Evolutionary conservation across 2,888 invertebrate species (phyloP).

Genomic region (Drosophila recens): DNA sequence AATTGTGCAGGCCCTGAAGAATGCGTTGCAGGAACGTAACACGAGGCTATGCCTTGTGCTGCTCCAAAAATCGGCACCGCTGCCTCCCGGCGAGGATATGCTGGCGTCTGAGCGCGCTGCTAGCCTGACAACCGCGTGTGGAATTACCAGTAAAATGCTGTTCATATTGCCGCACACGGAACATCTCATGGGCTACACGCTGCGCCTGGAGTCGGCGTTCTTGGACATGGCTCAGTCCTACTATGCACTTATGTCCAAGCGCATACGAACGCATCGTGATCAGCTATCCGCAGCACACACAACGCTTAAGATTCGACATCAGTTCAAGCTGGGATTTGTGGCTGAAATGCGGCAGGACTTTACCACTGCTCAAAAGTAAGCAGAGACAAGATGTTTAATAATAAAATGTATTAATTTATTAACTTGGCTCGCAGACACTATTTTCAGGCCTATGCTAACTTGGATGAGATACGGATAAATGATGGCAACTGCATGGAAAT

Average conservation of each 20-base stretch:
- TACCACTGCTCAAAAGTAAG: constrained; percentile 92
- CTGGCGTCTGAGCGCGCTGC: constrained; percentile 96
- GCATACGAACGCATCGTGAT: constrained; percentile 94
- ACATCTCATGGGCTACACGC: constrained; percentile 91
- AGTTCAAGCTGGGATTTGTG: constrained; percentile 98
- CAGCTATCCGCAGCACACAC: constrained; percentile 96
- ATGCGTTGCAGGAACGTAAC: constrained; percentile 84
- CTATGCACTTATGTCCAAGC: constrained; percentile 95
- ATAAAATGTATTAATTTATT: constrained; percentile 27
- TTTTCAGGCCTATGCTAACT: constrained; percentile 94
- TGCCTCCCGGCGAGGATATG: constrained; percentile 92
- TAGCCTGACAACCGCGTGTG: constrained; percentile 95
- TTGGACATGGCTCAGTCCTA: constrained; percentile 96
- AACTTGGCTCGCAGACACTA: constrained; percentile 88
- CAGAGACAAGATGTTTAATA: accelerated
- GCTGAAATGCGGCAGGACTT: constrained; percentile 97
- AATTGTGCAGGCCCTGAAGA: constrained; percentile 92
- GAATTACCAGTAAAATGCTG: constrained; percentile 95
- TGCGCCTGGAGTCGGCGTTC: constrained; percentile 96
- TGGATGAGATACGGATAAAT: constrained; percentile 94
- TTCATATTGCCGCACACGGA: constrained; percentile 97
- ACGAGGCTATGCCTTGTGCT: constrained; percentile 95
- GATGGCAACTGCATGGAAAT: constrained; percentile 97
- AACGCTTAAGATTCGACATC: constrained; percentile 96
- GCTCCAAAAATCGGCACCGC: constrained; percentile 93